A percentile compares a stretch with the other conserved stretches of the same genome.
These are phyloP conservation scores for Siniperca chuatsi DNA, from an alignment of 2,113 vertebrate genomes.

Conservation along the genomic window DNA sequence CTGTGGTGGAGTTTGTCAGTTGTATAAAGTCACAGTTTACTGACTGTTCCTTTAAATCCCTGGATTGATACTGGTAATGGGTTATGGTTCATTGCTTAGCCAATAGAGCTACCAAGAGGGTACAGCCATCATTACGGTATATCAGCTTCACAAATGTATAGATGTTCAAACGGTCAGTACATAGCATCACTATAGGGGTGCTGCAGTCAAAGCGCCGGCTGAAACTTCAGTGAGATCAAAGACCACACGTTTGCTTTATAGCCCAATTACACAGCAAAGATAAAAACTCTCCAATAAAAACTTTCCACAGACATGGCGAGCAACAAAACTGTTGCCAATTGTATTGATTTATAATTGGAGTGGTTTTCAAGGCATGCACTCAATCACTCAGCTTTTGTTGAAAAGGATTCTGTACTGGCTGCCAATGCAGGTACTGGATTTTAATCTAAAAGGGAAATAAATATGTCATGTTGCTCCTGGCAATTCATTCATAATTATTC, in stretches of 20 bases:
- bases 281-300: constrained; percentile 40
- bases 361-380: neutral
- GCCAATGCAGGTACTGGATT: neutral
- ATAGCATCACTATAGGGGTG: constrained; percentile 41
- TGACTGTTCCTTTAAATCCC: constrained; percentile 38
- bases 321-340: neutral
- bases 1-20: constrained; percentile 3
- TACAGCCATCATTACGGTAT: constrained; percentile 26
- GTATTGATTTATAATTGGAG: constrained; percentile 20
- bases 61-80: constrained; percentile 52
- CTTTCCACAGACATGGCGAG: constrained; percentile 1
- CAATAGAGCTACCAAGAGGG: constrained; percentile 23
- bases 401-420: neutral
- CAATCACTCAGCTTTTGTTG: neutral
- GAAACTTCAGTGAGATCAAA: constrained; percentile 59
- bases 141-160: constrained; percentile 52
- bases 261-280: constrained; percentile 49
- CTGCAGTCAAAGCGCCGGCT: constrained; percentile 31
- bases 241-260: constrained; percentile 52
- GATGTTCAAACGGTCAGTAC: constrained; percentile 53
- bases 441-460: constrained; percentile 41
- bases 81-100: constrained; percentile 24
- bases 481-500: constrained; percentile 40
- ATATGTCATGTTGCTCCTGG: constrained; percentile 40
- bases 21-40: constrained; percentile 18